Conservation (phyloP, 2,113 vertebrate genomes). For the Cryptoleucopteryx plumbea region DNA sequence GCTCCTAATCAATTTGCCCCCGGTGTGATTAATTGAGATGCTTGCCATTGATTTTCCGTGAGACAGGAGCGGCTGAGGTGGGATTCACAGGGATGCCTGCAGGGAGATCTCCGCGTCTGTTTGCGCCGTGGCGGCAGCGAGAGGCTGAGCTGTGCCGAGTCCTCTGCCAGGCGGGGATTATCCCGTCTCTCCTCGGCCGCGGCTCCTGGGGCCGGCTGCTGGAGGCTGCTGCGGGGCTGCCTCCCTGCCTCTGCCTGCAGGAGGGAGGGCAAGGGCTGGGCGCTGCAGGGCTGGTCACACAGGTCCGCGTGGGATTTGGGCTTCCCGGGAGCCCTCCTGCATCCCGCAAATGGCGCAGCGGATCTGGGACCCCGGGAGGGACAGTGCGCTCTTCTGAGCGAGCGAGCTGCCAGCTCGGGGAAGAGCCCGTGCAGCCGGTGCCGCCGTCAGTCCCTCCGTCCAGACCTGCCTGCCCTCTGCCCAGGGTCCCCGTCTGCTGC, state of each 20-base stretch:
- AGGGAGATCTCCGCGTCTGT: neutral
- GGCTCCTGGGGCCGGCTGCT: neutral
- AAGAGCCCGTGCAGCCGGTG: accelerated
- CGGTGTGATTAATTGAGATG: slow-evolving; percentile 81
- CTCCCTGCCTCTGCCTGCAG: neutral
- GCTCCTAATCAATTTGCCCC: slow-evolving; percentile 78
- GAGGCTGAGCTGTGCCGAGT: neutral
- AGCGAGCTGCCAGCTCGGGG: accelerated
- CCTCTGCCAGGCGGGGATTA: neutral
- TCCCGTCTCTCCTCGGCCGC: accelerated
- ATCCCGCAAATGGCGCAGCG: accelerated
- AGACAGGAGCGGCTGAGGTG: neutral
- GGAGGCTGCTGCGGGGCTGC: neutral
- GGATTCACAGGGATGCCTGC: neutral
- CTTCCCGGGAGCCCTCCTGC: neutral
- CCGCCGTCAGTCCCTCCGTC: accelerated
- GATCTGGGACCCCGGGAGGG: accelerated
- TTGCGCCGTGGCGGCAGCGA: accelerated
- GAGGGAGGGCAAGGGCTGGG: neutral
- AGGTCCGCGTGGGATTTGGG: neutral
- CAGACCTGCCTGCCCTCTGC: neutral
- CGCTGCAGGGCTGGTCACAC: accelerated
- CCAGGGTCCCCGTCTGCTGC: neutral
- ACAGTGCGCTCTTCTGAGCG: accelerated
- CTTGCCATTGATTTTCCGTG: slow-evolving; percentile 73